Conservation (phyloP, 2,113 vertebrate genomes). For the Arenaria interpres region DNA sequence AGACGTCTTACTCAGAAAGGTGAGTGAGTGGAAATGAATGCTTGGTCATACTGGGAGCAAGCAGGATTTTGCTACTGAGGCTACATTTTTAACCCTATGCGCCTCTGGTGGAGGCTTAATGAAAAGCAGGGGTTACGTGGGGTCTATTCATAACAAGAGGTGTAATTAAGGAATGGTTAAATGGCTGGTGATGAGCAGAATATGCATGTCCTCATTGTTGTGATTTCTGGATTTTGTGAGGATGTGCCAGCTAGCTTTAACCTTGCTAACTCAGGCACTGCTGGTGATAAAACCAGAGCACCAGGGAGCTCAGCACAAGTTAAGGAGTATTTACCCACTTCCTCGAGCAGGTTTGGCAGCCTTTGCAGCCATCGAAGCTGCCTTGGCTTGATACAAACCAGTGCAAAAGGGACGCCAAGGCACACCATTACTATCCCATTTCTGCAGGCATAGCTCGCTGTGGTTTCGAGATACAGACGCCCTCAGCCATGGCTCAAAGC, state of each 20-base stretch:
- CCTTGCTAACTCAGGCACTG: neutral
- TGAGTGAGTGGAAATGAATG: conserved; percentile 58
- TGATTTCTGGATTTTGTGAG: neutral
- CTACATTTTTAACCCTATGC: neutral
- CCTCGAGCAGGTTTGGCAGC: conserved; percentile 15
- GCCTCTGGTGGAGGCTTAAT: conserved; percentile 2
- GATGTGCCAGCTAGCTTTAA: neutral
- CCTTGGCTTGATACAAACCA: neutral
- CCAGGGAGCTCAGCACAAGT: neutral
- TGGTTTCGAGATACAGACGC: neutral
- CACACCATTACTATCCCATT: neutral
- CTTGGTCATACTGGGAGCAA: neutral
- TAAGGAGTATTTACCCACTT: neutral
- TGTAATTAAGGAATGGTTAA: neutral
- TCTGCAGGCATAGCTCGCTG: neutral
- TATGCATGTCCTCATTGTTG: neutral
- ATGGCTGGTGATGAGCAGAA: neutral
- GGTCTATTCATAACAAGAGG: neutral
- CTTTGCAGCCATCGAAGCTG: neutral
- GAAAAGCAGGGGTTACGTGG: neutral
- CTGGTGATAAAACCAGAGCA: neutral
- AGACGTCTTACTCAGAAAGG: neutral
- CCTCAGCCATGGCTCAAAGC: neutral
- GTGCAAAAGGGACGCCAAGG: neutral
- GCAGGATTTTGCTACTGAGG: neutral